Evolutionary conservation across 2,888 invertebrate genomes (phyloP).

Genomic region (Spatulosminthurus flaviceps): DNA sequence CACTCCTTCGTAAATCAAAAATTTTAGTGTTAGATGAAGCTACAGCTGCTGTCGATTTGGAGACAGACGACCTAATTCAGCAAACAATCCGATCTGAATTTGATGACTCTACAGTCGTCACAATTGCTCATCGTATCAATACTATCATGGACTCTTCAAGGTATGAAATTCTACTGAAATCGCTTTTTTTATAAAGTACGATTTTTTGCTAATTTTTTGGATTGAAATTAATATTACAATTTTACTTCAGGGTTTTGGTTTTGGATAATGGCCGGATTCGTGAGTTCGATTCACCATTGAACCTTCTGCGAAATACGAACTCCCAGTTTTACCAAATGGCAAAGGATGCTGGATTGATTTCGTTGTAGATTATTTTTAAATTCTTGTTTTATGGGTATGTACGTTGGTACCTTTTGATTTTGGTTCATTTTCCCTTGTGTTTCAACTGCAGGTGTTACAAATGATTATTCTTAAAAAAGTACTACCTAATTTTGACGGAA

Average conservation of each 20-base stretch:
- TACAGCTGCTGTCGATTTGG: slow-evolving; percentile 69
- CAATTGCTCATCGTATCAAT: slow-evolving; percentile 91
- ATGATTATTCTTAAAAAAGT: too few species aligned
- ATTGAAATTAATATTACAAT: not conserved
- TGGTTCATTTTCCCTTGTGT: too few species aligned
- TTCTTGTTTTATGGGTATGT: too few species aligned
- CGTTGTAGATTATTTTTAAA: too few species aligned
- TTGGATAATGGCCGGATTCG: slow-evolving; percentile 59
- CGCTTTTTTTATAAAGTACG: too few species aligned
- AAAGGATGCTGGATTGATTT: slow-evolving; percentile 67
- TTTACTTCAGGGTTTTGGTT: not conserved
- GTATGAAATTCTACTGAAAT: slow-evolving; percentile 64
- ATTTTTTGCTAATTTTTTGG: too few species aligned
- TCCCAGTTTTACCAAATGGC: slow-evolving; percentile 69
- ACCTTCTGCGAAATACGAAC: slow-evolving; percentile 65
- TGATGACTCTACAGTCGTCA: slow-evolving; percentile 84
- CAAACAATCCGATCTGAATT: slow-evolving; percentile 88
- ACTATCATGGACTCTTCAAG: slow-evolving; percentile 89
- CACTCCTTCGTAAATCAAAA: slow-evolving; percentile 15
- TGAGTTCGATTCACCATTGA: slow-evolving; percentile 67
- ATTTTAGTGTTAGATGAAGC: slow-evolving; percentile 69
- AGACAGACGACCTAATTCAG: slow-evolving; percentile 70
- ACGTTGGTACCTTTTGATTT: too few species aligned
- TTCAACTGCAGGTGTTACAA: too few species aligned
- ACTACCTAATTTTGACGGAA: too few species aligned